Evolutionary conservation across 1,140 invertebrate species (phyloP).

Genomic region (Oryzaephilus surinamensis): DNA sequence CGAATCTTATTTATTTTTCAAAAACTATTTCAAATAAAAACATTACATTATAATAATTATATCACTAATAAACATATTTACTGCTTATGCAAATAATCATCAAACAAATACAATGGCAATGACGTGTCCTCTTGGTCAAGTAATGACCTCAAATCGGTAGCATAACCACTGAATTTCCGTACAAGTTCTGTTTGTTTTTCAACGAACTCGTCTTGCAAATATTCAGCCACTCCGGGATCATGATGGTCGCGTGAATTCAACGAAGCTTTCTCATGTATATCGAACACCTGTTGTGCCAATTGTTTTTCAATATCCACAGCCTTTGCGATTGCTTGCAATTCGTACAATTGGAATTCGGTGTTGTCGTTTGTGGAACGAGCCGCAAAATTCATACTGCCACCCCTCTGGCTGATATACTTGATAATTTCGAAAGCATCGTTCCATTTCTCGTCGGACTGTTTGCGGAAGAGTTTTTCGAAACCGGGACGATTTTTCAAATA

Average conservation of each 20-base stretch:
- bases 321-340: slow-evolving; percentile 58
- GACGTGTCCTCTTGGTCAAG: slow-evolving; percentile 46
- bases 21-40: no score
- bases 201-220: slow-evolving; percentile 63
- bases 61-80: no score
- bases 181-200: slow-evolving; percentile 54
- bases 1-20: no score
- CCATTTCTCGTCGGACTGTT: slow-evolving; percentile 64
- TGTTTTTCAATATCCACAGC: slow-evolving; percentile 64
- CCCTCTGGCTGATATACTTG: slow-evolving; percentile 64
- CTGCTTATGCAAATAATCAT: slow-evolving; percentile 61
- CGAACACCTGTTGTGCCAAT: slow-evolving; percentile 53
- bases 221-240: slow-evolving; percentile 60
- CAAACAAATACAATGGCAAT: slow-evolving; percentile 59
- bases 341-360: slow-evolving; percentile 40
- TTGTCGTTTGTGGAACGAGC: not conserved
- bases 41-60: no score
- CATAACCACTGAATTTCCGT: slow-evolving; percentile 58
- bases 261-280: slow-evolving; percentile 49
- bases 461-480: slow-evolving; percentile 62
- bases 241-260: slow-evolving; percentile 41
- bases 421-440: slow-evolving; percentile 60
- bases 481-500: slow-evolving; percentile 64
- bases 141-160: slow-evolving; percentile 57
- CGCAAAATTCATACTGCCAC: slow-evolving; percentile 44